A percentile compares a stretch with the other conserved stretches of the same genome.
Conservation (phyloP, 2,888 invertebrate genomes). For the Conus canariensis region DNA sequence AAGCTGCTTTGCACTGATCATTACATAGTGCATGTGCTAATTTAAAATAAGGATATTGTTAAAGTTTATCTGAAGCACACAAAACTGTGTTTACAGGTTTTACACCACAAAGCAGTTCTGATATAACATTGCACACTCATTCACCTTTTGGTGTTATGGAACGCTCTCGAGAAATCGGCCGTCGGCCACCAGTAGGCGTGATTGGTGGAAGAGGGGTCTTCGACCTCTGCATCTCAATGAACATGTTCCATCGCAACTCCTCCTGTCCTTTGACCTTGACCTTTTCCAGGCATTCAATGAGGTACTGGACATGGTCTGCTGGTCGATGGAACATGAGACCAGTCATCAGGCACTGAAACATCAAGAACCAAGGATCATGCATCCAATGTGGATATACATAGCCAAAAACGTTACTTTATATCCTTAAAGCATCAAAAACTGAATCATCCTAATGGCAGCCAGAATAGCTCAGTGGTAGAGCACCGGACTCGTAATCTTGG, state of each 20-base stretch:
- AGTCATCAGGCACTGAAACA: constrained; percentile 80
- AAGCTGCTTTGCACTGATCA: too few relatives aligned
- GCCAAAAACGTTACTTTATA: too few relatives aligned
- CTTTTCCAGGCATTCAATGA: constrained; percentile 75
- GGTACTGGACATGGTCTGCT: constrained; percentile 77
- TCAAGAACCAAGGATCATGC: not conserved
- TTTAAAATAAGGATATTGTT: too few relatives aligned
- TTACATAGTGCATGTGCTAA: too few relatives aligned
- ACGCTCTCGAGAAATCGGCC: constrained; percentile 57
- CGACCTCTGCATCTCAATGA: constrained; percentile 72
- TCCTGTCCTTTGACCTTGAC: constrained; percentile 71
- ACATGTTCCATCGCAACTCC: constrained; percentile 75
- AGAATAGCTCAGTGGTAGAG: too few relatives aligned
- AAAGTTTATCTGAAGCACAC: too few relatives aligned
- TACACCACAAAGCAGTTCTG: too few relatives aligned
- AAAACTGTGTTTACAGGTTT: too few relatives aligned
- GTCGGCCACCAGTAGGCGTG: constrained; percentile 60
- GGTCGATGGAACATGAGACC: constrained; percentile 81
- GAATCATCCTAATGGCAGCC: too few relatives aligned
- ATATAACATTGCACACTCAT: not conserved
- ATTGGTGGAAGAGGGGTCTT: constrained; percentile 73
- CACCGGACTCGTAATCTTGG: too few relatives aligned
- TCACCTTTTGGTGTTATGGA: constrained; percentile 48
- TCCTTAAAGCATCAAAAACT: too few relatives aligned
- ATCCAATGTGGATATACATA: not conserved